A percentile compares a stretch with the other conserved stretches of the same genome.
phyloP scores from a whole-genome alignment of 2,888 invertebrate genomes.

The Andrena bicolor region DNA sequence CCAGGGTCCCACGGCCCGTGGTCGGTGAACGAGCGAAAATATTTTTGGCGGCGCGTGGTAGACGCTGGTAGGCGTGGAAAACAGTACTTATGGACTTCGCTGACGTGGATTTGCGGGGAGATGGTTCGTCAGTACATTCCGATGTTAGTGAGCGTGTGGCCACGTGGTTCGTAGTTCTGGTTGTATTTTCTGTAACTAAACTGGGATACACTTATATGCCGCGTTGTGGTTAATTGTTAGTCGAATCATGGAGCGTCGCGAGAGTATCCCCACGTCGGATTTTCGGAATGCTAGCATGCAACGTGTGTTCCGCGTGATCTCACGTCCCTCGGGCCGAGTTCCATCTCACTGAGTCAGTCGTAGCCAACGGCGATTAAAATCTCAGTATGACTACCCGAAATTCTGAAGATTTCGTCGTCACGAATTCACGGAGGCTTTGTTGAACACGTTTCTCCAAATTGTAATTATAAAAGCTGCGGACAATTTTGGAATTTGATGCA shows the following conservation, averaged over 20 bases:
- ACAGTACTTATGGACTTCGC: too few species aligned
- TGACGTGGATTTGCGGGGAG: too few species aligned
- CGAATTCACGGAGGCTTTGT: background rate
- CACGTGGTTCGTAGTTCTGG: too few species aligned
- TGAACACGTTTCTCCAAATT: slow-evolving; percentile 9
- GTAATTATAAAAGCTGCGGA: background rate
- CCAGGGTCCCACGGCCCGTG: slow-evolving; percentile 21
- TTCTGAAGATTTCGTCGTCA: slow-evolving; percentile 19
- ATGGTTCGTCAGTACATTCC: too few species aligned
- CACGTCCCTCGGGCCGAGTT: slow-evolving; percentile 70
- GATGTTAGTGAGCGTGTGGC: too few species aligned
- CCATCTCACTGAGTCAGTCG: slow-evolving; percentile 78
- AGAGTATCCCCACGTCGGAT: slow-evolving; percentile 31
- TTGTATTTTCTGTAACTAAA: too few species aligned
- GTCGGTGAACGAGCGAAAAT: background rate
- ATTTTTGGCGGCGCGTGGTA: background rate
- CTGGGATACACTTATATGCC: background rate
- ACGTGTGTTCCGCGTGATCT: slow-evolving; percentile 48
- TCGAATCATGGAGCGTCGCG: slow-evolving; percentile 10
- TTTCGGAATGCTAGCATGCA: slow-evolving; percentile 42
- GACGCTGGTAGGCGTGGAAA: background rate
- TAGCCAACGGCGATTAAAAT: slow-evolving; percentile 67
- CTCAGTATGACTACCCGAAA: slow-evolving; percentile 62
- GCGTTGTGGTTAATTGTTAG: background rate
- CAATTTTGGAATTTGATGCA: background rate